Percentiles rank a stretch among this genome's conserved stretches.
Evolutionary conservation across 2,797 vertebrate genomes (phyloP).

Genomic region (Lacerta viridis): DNA sequence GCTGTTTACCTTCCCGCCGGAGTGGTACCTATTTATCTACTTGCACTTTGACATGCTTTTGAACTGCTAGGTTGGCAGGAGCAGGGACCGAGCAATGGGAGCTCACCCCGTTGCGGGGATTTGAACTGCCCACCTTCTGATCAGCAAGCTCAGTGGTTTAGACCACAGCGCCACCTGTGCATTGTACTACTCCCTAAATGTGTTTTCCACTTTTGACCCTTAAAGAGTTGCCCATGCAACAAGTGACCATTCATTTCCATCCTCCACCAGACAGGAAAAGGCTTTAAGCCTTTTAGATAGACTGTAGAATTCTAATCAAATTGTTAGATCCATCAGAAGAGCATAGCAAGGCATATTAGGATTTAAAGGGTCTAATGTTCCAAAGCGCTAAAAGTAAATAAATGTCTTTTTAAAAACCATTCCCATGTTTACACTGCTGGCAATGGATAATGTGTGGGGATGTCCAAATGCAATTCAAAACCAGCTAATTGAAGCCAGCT

Average conservation of each 20-base stretch:
- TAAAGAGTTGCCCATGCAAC: neutral
- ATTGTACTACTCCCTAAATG: neutral
- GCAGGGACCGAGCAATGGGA: no score
- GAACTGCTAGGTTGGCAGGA: no score
- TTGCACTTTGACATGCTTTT: no score
- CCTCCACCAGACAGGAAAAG: neutral
- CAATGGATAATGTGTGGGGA: slow-evolving; percentile 54
- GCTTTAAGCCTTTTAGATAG: slow-evolving; percentile 22
- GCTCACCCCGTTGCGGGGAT: no score
- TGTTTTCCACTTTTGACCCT: neutral
- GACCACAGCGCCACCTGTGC: no score
- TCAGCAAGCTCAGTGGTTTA: no score
- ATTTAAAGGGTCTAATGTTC: slow-evolving; percentile 49
- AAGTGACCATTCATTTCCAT: neutral
- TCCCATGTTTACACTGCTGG: slow-evolving; percentile 55
- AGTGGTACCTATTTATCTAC: no score
- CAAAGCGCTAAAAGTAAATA: slow-evolving; percentile 40
- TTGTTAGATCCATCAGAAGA: slow-evolving; percentile 33
- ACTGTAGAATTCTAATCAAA: slow-evolving; percentile 32
- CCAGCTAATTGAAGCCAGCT: slow-evolving; percentile 62
- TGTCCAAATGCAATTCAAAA: slow-evolving; percentile 65
- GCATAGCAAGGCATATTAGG: slow-evolving; percentile 49
- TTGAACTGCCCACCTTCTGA: no score
- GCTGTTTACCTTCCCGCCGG: no score
- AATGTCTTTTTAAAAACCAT: slow-evolving; percentile 57